Conservation (phyloP, 2,113 vertebrate genomes). For the Heterochromis multidens region DNA sequence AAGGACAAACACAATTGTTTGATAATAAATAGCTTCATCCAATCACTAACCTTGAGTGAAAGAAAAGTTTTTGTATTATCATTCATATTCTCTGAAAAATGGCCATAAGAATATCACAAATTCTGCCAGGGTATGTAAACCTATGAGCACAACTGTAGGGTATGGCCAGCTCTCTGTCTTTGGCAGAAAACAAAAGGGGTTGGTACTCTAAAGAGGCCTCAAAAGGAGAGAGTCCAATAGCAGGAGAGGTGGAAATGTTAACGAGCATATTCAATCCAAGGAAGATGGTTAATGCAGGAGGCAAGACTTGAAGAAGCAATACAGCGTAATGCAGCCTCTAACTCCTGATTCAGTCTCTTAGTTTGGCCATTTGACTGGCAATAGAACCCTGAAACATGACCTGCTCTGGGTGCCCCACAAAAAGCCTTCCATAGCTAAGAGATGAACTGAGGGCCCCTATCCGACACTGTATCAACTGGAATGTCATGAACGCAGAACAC, state of each 20-base stretch:
- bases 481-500: rapidly evolving
- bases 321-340: neutral
- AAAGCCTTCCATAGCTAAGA: neutral
- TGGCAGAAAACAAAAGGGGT: neutral
- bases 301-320: neutral
- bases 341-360: neutral
- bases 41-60: no score
- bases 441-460: neutral
- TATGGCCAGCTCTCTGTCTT: no score
- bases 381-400: neutral
- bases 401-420: neutral
- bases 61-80: no score
- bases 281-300: neutral
- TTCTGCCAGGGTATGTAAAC: no score
- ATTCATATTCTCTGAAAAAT: no score
- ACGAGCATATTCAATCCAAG: neutral
- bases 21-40: no score
- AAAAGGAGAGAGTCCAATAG: neutral
- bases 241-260: neutral
- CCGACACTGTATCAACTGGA: neutral
- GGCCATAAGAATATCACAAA: no score
- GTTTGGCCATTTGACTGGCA: neutral
- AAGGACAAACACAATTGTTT: no score
- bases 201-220: neutral
- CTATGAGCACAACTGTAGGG: no score